A percentile compares a stretch with the other conserved stretches of the same genome.
phyloP scores from a whole-genome alignment of 2,113 vertebrate species.

The Chelonoidis abingdonii region DNA sequence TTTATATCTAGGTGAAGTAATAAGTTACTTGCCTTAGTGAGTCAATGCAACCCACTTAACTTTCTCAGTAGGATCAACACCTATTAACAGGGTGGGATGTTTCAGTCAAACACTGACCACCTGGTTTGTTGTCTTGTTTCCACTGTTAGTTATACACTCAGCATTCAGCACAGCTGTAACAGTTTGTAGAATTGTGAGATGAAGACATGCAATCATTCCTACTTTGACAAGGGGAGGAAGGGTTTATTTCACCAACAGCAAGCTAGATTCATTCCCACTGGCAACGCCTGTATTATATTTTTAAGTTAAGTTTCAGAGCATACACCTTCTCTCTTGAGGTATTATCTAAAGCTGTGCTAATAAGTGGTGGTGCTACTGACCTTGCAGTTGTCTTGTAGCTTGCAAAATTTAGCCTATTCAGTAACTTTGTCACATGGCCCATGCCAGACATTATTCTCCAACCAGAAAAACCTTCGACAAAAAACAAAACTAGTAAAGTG shows the following conservation, averaged over 20 bases:
- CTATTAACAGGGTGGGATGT: constrained; percentile 22
- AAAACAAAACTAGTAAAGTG: background rate
- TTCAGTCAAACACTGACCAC: constrained; percentile 7
- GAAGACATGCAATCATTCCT: background rate
- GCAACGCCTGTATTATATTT: background rate
- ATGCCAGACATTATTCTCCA: background rate
- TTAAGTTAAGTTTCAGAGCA: background rate
- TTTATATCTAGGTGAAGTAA: background rate
- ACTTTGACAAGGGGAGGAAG: background rate
- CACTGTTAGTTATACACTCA: background rate
- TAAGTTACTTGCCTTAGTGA: background rate
- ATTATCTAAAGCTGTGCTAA: too few species aligned
- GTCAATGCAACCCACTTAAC: background rate
- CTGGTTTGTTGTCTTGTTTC: constrained; percentile 9
- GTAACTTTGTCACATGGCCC: background rate
- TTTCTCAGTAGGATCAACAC: background rate
- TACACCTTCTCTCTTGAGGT: background rate
- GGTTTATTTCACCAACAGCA: constrained; percentile 24
- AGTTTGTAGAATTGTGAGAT: constrained; percentile 11
- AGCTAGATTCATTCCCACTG: background rate
- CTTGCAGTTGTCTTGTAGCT: background rate
- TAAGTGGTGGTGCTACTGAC: background rate
- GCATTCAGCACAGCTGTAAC: background rate
- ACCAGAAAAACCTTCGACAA: background rate
- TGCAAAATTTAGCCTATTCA: background rate